Evolutionary conservation across 2,113 vertebrate genomes (phyloP), one percentile per base, ranked within the genome.

Genomic region (Tretioscincus oriximinensis): DNA sequence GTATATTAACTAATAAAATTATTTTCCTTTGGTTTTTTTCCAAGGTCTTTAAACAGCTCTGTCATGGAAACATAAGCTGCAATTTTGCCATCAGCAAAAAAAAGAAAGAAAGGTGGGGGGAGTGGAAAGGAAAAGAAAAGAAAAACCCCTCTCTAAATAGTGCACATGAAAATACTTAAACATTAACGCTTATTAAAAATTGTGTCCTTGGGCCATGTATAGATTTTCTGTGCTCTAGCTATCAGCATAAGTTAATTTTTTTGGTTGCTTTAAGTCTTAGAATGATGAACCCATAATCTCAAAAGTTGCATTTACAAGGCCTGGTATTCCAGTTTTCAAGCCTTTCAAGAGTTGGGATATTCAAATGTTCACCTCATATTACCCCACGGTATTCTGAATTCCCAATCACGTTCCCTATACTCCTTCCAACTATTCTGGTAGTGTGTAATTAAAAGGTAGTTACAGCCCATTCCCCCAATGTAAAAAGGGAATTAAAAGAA

Each of bases 171-270:
- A 76, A 24, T 54, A 1, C 69, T 84, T 49, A n/a, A 26, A 81
- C 0, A 3, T n/a, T n/a, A n/a, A 41, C n/a, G 24, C 54, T 82
- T 89, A 73, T 81, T 72, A 12, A 73, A 87, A 86, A 22, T 6
- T 4, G 0, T 78, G 18, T 64, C 11, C 49, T 35, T 63, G 14
- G 21, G 7, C 26, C 73, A 76, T 78, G 75, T 80, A 66, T 78
- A 22, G 82, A 78, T 77, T 85, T 84, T 4, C 41, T 84, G 4
- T 76, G 18, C 6, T 29, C 35, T 12, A 78, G 51, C 61, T 69
- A 29, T 78, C 31, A 78, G 74, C 60, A 78, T 45, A 77, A 76
- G 78, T 69, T 73, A n/a, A n/a, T n/a, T n/a, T n/a, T n/a, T n/a
- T n/a, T n/a, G n/a, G n/a, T n/a, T n/a, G n/a, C n/a, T 41, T 78